Evolutionary conservation across 1,140 invertebrate genomes (phyloP).

Genomic region (Brachionus calyciflorus): DNA sequence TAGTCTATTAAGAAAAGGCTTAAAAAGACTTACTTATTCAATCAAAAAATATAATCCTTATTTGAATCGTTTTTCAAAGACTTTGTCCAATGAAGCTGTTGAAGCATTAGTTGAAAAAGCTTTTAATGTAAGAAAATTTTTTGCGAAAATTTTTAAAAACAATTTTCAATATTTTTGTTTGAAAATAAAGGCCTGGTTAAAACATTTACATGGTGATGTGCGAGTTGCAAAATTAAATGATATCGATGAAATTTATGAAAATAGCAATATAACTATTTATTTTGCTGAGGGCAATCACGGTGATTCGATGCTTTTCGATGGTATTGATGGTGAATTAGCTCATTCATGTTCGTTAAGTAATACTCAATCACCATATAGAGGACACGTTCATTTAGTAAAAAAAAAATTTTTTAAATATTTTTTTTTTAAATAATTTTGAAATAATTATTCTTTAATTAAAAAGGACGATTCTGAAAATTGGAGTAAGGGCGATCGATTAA

Average conservation of each 20-base stretch:
- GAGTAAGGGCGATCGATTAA: not conserved
- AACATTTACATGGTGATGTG: slow-evolving; percentile 46
- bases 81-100: slow-evolving; percentile 23
- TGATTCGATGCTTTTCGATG: slow-evolving; percentile 44
- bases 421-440: too few species aligned
- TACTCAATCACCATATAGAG: slow-evolving; percentile 40
- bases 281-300: slow-evolving; percentile 44
- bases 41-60: slow-evolving; percentile 44
- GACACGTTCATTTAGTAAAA: slow-evolving; percentile 42
- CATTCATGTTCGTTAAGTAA: slow-evolving; percentile 42
- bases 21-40: slow-evolving; percentile 39
- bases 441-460: too few species aligned
- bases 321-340: slow-evolving; percentile 46
- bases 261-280: slow-evolving; percentile 44
- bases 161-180: not conserved
- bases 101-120: slow-evolving; percentile 38
- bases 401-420: not conserved
- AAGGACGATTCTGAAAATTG: slow-evolving; percentile 45
- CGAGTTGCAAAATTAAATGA: slow-evolving; percentile 26
- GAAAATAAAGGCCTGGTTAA: slow-evolving; percentile 20
- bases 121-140: slow-evolving; percentile 1
- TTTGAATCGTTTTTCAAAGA: slow-evolving; percentile 37
- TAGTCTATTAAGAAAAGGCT: slow-evolving; percentile 19
- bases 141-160: not conserved
- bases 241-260: slow-evolving; percentile 24